A percentile compares a stretch with the other conserved stretches of the same genome.
Conservation (phyloP, 2,888 invertebrate species). For the Apomyelois bistriatella region DNA sequence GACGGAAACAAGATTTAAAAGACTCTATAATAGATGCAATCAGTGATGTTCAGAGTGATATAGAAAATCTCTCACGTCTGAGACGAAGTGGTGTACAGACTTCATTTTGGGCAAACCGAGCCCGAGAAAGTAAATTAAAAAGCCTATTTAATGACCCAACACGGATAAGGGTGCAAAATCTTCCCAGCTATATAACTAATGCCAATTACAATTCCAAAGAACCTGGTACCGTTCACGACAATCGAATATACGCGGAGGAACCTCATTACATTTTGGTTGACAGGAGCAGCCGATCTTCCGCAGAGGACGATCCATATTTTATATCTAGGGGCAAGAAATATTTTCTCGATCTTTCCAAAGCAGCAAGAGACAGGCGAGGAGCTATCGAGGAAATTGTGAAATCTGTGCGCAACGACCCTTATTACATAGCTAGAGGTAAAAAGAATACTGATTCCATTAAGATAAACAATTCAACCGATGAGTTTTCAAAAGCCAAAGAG, state of each 20-base stretch:
- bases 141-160: slow-evolving; percentile 37
- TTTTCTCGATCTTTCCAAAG: slow-evolving; percentile 40
- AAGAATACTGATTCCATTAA: slow-evolving; percentile 40
- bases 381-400: slow-evolving; percentile 67
- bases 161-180: slow-evolving; percentile 22
- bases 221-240: slow-evolving; percentile 52
- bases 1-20: slow-evolving; percentile 43
- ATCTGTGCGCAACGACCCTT: slow-evolving; percentile 71
- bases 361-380: slow-evolving; percentile 56
- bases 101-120: slow-evolving; percentile 49
- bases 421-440: slow-evolving; percentile 77
- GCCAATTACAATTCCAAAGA: slow-evolving; percentile 27
- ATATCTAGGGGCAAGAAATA: slow-evolving; percentile 66
- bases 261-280: slow-evolving; percentile 76
- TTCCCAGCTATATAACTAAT: slow-evolving; percentile 19
- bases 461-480: slow-evolving; percentile 35
- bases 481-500: slow-evolving; percentile 50
- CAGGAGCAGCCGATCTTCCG: slow-evolving; percentile 63
- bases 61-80: slow-evolving; percentile 44
- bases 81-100: slow-evolving; percentile 30
- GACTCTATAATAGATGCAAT: slow-evolving; percentile 45
- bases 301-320: slow-evolving; percentile 62
- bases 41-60: slow-evolving; percentile 44
- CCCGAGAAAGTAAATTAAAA: slow-evolving; percentile 47
- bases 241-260: slow-evolving; percentile 73